Evolutionary conservation across 2,797 vertebrate genomes (phyloP).

Genomic region (Botia almorhae): DNA sequence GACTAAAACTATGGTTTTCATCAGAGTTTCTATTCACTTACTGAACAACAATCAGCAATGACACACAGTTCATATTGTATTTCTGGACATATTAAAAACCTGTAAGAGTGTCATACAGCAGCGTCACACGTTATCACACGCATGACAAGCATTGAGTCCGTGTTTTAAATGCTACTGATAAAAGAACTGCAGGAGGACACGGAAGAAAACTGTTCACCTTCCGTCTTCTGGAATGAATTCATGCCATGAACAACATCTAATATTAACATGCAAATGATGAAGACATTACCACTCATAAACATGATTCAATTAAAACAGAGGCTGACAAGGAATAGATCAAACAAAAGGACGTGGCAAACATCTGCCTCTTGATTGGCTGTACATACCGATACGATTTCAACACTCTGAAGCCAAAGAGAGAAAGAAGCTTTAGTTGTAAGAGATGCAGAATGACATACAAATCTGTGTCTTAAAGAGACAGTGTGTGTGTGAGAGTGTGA

Average conservation of each 20-base stretch:
- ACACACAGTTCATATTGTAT: too few relatives aligned
- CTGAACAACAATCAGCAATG: too few relatives aligned
- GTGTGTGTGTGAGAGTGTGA: too few relatives aligned
- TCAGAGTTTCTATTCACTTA: too few relatives aligned
- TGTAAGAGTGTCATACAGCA: neutral
- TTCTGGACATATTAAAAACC: too few relatives aligned
- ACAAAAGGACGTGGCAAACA: constrained; percentile 79
- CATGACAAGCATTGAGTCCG: neutral
- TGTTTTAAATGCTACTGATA: neutral
- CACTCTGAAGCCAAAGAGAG: constrained; percentile 96
- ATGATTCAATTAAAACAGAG: too few relatives aligned
- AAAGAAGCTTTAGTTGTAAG: constrained; percentile 83
- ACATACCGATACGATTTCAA: constrained; percentile 99
- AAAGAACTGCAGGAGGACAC: too few relatives aligned
- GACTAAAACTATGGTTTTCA: too few relatives aligned
- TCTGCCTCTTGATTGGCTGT: constrained; percentile 82
- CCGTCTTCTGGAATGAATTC: neutral
- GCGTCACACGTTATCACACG: neutral
- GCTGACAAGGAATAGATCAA: too few relatives aligned
- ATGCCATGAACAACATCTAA: constrained; percentile 21
- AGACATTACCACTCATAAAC: constrained; percentile 63
- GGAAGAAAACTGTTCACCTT: neutral
- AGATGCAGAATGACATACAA: constrained; percentile 67
- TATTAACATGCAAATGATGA: constrained; percentile 78
- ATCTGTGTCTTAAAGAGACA: constrained; percentile 35